Base-by-base conservation (phyloP, 2,113 vertebrate species). In the Rousettus leschenaultii region DNA sequence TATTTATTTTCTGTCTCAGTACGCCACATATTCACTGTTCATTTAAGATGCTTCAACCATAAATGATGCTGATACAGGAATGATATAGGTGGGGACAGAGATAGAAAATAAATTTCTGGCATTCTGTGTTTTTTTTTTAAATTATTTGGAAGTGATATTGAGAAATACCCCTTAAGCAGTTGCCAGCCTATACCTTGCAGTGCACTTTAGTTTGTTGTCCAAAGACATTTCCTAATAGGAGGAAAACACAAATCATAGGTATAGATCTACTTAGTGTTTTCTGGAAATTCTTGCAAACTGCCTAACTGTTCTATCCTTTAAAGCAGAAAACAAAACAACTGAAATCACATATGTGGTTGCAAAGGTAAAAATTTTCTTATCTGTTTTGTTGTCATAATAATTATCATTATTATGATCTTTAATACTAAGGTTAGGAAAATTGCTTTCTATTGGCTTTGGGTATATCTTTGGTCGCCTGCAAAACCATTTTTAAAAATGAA, bases 141-240 rank as follows among this genome's bases (percentile, higher is more conserved):
- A 40, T 77, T 51, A 86, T 84, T 83, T 93, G 43, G 61, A 93
- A 93, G 55, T 14, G 90, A 35, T 86, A 70, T 66, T 65, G 43
- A 78, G 82, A 94, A 86, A 96, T 48, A 95, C 24, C 86, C 15
- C 45, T 43, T 93, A 90, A 48, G 61, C 40, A 70, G 26, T 45
- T 94, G 28, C 74, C 48, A 78, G 53, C 45, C 89, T 93, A 75
- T 30, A 15, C 89, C 87, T 86, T 57, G 8, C 57, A 82, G 68
- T 21, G 61, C 51, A 86, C 22, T 91, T 33, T 19, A 91, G 24
- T 77, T 51, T n/a, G 57, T 82, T 63, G 75, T 43, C 59, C 68
- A 68, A 57, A 96, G 35, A 78, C 24, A 59, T 16, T 2, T 71
- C 63, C 51, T 70, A 83, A 68, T 0, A 48, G 33, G 28, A 91